Base-by-base conservation (phyloP, 2,888 invertebrate genomes). In the Augochlorella aurata region DNA sequence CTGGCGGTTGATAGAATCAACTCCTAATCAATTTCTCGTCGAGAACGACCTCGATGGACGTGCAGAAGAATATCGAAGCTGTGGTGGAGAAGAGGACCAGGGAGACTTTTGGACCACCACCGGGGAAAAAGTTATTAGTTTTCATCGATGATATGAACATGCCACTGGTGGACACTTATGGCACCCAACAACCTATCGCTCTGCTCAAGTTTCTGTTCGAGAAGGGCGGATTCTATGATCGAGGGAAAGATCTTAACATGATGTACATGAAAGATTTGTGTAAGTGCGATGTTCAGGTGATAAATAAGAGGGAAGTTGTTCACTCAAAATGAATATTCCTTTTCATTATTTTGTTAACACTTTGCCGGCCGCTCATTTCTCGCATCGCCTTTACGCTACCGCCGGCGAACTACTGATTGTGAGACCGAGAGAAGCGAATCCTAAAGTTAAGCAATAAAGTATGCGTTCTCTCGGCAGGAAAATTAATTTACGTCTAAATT, bases 71-170 rank as follows among this genome's bases (percentile, higher is more conserved):
- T 91, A 94, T 98, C 86, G 98, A 98, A 94, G 97, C 98, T 0
- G 96, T 96, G 0, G 96, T 98, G 0, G 98, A 98, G 92, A 98
- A 98, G 92, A 95, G 98, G 77, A 98, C 98, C 0, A 98, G 98
- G 92, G 97, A 98, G 91, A 96, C 97, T 5, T 98, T 97, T 91
- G 98, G 98, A 0, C 98, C 98, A 52, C 97, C 98, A 0, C 95
- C 97, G 79, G 98, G 98, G 50, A 98, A 98, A 94, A 97, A 97
- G 90, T 95, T 98, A 92, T 95, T 98, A 54, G 96, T 98, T 85
- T 99, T 98, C 91, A 97, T 98, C 86, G 98, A 99, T 91, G 98
- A 99, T 91, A 97, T 98, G 96, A 98, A 98, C 92, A 98, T 98
- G 98, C 98, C 98, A 50, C 95, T 96, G 94, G 96, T 97, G 67